These are phyloP conservation scores for Sycophaga agraensis DNA, from an alignment of 1,140 invertebrate species.

Conservation along the genomic window DNA sequence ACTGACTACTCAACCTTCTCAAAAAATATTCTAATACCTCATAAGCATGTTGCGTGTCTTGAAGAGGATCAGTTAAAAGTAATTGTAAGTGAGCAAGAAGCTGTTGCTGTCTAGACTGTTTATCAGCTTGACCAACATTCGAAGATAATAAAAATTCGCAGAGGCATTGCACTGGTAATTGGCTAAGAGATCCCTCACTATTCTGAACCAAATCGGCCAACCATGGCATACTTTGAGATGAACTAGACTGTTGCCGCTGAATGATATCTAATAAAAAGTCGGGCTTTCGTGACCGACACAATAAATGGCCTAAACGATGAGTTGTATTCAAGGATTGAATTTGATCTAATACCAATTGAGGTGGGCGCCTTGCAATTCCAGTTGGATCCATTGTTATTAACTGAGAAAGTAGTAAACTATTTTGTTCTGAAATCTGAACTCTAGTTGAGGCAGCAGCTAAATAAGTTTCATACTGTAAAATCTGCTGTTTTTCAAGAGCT, in stretches of 20 bases:
- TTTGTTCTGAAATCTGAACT: conserved; percentile 86
- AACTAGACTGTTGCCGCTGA: conserved; percentile 74
- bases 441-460: conserved; percentile 85
- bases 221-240: conserved; percentile 94
- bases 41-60: conserved; percentile 64
- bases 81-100: conserved; percentile 75
- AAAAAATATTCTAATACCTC: conserved; percentile 94
- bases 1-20: conserved; percentile 79
- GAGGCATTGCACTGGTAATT: conserved; percentile 91
- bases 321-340: conserved; percentile 77
- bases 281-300: conserved; percentile 86
- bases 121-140: conserved; percentile 57
- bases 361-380: conserved; percentile 79
- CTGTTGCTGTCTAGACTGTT: conserved; percentile 75
- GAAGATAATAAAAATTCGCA: conserved; percentile 92
- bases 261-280: conserved; percentile 94
- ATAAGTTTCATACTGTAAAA: conserved; percentile 91
- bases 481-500: conserved; percentile 76
- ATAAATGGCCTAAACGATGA: conserved; percentile 82
- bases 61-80: conserved; percentile 64
- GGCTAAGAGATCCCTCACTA: conserved; percentile 82
- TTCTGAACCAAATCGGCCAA: conserved; percentile 91
- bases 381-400: conserved; percentile 77
- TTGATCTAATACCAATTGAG: conserved; percentile 74
- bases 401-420: conserved; percentile 82